These are phyloP conservation scores for Bradypus variegatus DNA, from an alignment of 2,797 vertebrate species.

Conservation along the genomic window DNA sequence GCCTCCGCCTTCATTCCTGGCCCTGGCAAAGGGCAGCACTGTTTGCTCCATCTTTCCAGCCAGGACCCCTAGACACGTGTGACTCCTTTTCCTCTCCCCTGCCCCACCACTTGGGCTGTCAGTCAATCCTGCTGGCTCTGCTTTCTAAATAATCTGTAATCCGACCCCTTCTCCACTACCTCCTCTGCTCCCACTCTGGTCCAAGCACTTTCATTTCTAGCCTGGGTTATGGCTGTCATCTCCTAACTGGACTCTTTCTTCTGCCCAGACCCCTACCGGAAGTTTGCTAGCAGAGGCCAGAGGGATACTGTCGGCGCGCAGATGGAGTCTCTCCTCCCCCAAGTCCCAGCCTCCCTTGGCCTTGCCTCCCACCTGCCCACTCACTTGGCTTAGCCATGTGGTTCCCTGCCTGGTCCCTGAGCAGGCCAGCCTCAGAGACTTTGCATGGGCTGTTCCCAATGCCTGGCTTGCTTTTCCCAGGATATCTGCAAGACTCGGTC, in stretches of 20 bases:
- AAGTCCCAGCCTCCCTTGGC: not conserved
- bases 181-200: not conserved
- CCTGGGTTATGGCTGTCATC: accelerated
- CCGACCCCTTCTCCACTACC: too few relatives aligned
- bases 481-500: not conserved
- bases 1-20: not conserved
- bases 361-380: not conserved
- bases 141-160: not conserved
- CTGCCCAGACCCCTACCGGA: not conserved
- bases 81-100: not conserved
- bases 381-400: not conserved
- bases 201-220: not conserved
- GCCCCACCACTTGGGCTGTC: not conserved
- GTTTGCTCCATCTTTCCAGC: not conserved
- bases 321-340: not conserved
- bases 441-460: not conserved
- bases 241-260: not conserved
- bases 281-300: not conserved
- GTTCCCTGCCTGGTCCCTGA: not conserved
- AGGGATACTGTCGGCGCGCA: too few relatives aligned
- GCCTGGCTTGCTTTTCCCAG: not conserved
- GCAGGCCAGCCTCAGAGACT: not conserved
- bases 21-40: not conserved
- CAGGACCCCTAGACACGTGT: accelerated
- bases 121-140: not conserved